Conservation (phyloP, 2,888 invertebrate genomes). For the Hypolimnas misippus region DNA sequence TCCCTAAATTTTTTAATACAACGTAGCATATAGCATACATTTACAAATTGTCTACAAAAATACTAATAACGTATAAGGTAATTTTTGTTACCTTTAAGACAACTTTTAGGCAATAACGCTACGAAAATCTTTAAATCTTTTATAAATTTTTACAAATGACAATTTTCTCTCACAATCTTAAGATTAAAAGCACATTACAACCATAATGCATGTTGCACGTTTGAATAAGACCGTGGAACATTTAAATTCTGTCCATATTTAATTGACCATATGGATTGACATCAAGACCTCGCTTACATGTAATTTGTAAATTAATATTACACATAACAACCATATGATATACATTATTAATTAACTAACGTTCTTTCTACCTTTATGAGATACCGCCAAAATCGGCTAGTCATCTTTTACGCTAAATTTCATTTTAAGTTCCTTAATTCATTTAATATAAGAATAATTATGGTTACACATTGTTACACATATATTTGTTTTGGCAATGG, state of each 20-base stretch:
- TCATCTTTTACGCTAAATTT: slow-evolving; percentile 49
- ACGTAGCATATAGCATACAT: not conserved
- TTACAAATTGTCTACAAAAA: slow-evolving; percentile 9
- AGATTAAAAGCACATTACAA: slow-evolving; percentile 27
- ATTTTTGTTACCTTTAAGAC: slow-evolving; percentile 1
- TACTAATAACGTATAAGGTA: slow-evolving; percentile 3
- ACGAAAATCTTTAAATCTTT: slow-evolving; percentile 18
- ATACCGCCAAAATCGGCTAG: slow-evolving; percentile 66
- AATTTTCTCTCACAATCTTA: slow-evolving; percentile 20
- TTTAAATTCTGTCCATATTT: slow-evolving; percentile 65
- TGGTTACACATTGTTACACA: slow-evolving; percentile 31
- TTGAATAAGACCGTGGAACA: slow-evolving; percentile 10
- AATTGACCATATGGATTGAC: slow-evolving; percentile 80
- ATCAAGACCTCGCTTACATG: slow-evolving; percentile 54
- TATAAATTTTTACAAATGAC: slow-evolving; percentile 19
- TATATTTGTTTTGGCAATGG: slow-evolving; percentile 67
- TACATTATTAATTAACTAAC: slow-evolving; percentile 60
- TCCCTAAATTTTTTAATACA: not conserved
- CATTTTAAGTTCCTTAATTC: slow-evolving; percentile 45
- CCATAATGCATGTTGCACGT: slow-evolving; percentile 19
- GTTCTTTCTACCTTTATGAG: slow-evolving; percentile 65
- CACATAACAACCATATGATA: slow-evolving; percentile 78
- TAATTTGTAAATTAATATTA: slow-evolving; percentile 55
- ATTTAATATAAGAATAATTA: slow-evolving; percentile 21
- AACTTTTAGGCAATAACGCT: not conserved